Base-by-base conservation (phyloP, 64 coral and sea anemone genomes). In the Acropora yongei region DNA sequence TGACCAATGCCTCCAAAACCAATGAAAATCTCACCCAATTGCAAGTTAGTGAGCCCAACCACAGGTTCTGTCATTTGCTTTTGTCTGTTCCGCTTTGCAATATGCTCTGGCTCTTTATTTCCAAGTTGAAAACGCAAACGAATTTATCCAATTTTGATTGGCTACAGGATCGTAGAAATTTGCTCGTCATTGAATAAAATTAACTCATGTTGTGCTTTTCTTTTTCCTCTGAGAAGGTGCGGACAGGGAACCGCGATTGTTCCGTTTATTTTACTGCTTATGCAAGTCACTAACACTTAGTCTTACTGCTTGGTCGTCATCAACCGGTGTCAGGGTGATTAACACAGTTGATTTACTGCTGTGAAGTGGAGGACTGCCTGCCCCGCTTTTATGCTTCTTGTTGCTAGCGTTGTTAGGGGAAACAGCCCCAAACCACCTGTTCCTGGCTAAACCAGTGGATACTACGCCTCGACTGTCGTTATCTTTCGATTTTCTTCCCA, bases 221-320 rank as follows among this genome's bases (percentile, higher is more conserved):
- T 30, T 30, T 30, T 30, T 30, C 30, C 30, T 30, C 30, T 30
- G 30, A 30, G 30, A 30, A 30, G 30, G 30, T 30, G 30, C 30
- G 30, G 30, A 30, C 30, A 30, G 30, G 30, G 30, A 30, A 30
- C 30, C 10, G 51, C 60, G 60, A 0, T 14, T 63, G 13, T 4
- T 55, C 7, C 49, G 40, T 72, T 72, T 16, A 71, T 47, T 85
- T 20, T 49, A 47, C 65, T 5, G 49, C 4, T 71, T 85, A 9
- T 49, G 44, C 16, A 85, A 47, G 65, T 85, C 82, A 85, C 45
- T 72, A 5, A 85, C 66, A 85, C 82, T 85, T 18, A 85, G 65
- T 49, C 63, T 69, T 8, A 71, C 47, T 85, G 44, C 82, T 20
- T 65, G 41, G 47, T 47, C 9, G n/a, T 85, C 82, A 85, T 85